Evolutionary conservation across 2,113 vertebrate genomes (phyloP), one percentile per base, ranked within the genome.

Genomic region (Syngnathoides biaculeatus): DNA sequence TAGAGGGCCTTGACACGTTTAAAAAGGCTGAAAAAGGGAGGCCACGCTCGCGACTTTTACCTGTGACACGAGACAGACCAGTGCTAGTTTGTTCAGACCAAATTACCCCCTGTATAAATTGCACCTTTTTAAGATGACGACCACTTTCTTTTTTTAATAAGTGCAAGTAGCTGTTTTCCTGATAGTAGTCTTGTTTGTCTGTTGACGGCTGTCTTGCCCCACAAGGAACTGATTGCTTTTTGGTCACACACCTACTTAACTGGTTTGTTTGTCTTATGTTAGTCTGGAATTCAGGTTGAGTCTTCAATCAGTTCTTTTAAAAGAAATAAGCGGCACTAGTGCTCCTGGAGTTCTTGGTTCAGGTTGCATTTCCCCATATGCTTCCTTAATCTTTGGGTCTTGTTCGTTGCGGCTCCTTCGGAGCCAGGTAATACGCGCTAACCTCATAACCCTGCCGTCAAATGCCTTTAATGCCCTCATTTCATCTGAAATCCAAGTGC

Each of bases 311-410:
- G 7, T 50, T 67, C 65, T 53, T 57, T 77, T 59, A 75, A 80
- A 73, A 80, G 75, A 73, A 79, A 71, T 65, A n/a, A 79, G 64
- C 65, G 64, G 67, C 43, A 65, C 42, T 61, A 30, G 63, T 77
- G 69, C 56, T 84, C 68, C 78, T 85, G 71, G 64, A 75, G 64
- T 76, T 65, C 63, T 64, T 69, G 72, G 77, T 82, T 92, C 89
- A 77, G 72, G 83, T 91, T 92, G 86, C 90, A 89, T 64, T 86
- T 45, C 14, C 79, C 86, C 91, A 89, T 84, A 91, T 92, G 90
- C 87, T 87, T 84, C 79, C 84, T 83, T 91, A 88, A 91, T 92
- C 87, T 88, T 70, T 53, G 81, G 80, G 85, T 85, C 84, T 73
- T 64, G 27, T 81, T 84, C 78, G 87, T 88, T 86, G 90, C 89